phyloP scores from a whole-genome alignment of 1,140 invertebrate genomes.

The Musca vetustissima region DNA sequence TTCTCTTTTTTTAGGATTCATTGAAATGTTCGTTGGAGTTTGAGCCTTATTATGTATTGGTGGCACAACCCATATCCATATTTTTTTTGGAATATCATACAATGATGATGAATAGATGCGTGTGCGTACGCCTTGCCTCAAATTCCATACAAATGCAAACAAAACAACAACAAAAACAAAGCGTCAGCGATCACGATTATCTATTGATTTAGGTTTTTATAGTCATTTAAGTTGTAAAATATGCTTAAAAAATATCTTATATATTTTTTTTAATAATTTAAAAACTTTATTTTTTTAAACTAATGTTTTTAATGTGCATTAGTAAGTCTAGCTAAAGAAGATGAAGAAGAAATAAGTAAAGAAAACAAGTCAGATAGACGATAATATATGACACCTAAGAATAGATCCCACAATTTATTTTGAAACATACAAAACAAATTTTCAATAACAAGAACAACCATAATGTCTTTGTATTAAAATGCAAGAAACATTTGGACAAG shows the following conservation, averaged over 20 bases:
- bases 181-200: slow-evolving; percentile 10
- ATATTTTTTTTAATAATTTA: slow-evolving; percentile 12
- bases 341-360: slow-evolving; percentile 1
- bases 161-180: neutral
- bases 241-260: slow-evolving; percentile 13
- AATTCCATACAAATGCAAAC: too few relatives aligned
- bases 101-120: too few relatives aligned
- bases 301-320: slow-evolving; percentile 10
- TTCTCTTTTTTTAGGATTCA: too few relatives aligned
- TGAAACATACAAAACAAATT: too few relatives aligned
- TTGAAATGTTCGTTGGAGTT: too few relatives aligned
- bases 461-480: too few relatives aligned
- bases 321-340: slow-evolving; percentile 8
- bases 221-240: slow-evolving; percentile 20
- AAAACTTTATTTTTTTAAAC: neutral
- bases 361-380: neutral
- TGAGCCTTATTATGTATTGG: too few relatives aligned
- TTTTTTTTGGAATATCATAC: too few relatives aligned
- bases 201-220: slow-evolving; percentile 11
- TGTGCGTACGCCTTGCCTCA: too few relatives aligned
- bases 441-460: too few relatives aligned
- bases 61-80: too few relatives aligned
- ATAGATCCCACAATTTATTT: too few relatives aligned
- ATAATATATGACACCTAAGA: neutral
- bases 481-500: neutral